Evolutionary conservation across 2,113 vertebrate species (phyloP).

Genomic region (Anguilla rostrata): DNA sequence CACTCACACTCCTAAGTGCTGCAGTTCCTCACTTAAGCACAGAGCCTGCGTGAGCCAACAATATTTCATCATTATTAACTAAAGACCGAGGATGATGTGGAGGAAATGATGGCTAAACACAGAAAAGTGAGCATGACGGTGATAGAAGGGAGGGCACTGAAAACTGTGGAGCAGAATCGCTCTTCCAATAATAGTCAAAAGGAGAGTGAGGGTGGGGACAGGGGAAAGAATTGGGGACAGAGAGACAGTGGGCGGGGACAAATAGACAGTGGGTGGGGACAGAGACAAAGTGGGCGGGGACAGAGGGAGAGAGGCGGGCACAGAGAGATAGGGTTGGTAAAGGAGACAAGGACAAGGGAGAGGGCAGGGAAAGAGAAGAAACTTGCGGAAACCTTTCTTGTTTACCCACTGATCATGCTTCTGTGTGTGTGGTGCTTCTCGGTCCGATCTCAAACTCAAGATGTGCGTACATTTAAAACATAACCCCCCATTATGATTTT

Average conservation of each 20-base stretch:
- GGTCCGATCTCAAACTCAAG: too few species aligned
- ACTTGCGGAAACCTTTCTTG: too few species aligned
- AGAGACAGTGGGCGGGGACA: too few species aligned
- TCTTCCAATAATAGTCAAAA: too few species aligned
- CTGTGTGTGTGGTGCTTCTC: too few species aligned
- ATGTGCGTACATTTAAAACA: neutral
- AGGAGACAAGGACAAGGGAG: too few species aligned
- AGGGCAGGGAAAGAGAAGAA: too few species aligned
- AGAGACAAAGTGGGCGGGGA: neutral
- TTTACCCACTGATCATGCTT: too few species aligned
- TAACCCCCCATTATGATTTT: too few species aligned
- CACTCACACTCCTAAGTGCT: neutral
- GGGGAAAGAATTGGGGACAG: too few species aligned
- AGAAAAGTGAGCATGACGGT: neutral
- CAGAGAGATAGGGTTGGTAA: neutral
- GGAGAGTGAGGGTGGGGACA: too few species aligned
- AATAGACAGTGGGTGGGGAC: neutral
- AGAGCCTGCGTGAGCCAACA: neutral
- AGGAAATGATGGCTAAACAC: neutral
- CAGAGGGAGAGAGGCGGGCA: neutral
- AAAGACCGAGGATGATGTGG: neutral
- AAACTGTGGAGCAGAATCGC: too few species aligned
- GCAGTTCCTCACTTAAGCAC: neutral
- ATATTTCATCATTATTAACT: neutral
- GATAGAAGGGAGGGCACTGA: neutral